Evolutionary conservation across 30 jellyfish, hydroid and myxozoan species (phyloP).

Genomic region (Haliclystus octoradiatus): DNA sequence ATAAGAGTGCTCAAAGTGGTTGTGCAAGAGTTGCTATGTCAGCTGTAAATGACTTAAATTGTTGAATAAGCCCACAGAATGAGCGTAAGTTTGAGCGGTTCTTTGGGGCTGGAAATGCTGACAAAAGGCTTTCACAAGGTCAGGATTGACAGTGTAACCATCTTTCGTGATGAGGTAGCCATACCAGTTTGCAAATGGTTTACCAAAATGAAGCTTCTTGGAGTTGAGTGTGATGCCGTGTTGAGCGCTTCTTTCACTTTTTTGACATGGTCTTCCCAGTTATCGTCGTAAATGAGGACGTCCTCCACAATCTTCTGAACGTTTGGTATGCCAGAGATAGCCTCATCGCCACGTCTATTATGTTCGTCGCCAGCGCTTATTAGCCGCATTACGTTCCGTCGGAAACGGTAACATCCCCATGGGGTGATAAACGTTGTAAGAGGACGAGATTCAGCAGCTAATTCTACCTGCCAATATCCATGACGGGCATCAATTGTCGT

Average conservation of each 20-base stretch:
- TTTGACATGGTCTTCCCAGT: background rate
- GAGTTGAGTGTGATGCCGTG: constrained; percentile 2
- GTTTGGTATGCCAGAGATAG: background rate
- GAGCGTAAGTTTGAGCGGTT: background rate
- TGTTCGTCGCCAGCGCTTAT: background rate
- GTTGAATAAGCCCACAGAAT: too few species aligned
- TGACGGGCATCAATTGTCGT: background rate
- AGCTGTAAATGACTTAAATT: too few species aligned
- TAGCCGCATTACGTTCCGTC: background rate
- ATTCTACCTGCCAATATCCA: background rate
- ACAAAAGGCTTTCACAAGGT: background rate
- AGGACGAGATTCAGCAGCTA: background rate
- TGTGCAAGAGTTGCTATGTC: too few species aligned
- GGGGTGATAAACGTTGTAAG: background rate
- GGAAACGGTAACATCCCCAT: background rate
- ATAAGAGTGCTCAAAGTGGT: too few species aligned
- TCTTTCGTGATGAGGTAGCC: background rate
- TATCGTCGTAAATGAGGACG: background rate
- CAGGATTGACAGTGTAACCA: background rate
- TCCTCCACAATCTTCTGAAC: background rate
- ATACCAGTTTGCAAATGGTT: background rate
- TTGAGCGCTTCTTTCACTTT: background rate
- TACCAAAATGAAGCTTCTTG: background rate
- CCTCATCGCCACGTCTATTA: background rate
- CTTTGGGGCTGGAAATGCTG: background rate